These are phyloP conservation scores for Stichopus horrens DNA, from an alignment of 53 echinoderm and acorn worm species.

Conservation along the genomic window DNA sequence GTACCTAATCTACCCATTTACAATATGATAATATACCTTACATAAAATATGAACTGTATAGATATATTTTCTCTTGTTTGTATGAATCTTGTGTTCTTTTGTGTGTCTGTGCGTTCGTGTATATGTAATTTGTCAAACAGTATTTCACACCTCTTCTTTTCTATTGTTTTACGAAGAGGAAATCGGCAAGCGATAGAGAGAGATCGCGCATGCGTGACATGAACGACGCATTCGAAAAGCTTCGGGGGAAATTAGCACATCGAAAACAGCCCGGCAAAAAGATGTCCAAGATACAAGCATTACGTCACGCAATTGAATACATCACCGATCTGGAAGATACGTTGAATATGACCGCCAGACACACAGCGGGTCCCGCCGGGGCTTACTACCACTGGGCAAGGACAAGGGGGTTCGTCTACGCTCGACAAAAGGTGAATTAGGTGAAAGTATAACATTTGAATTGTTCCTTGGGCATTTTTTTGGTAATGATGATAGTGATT, in stretches of 20 bases:
- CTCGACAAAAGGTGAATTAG: constrained; percentile 89
- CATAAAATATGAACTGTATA: too few relatives aligned
- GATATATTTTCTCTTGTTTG: too few relatives aligned
- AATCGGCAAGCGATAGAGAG: constrained; percentile 53
- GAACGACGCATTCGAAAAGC: constrained; percentile 97
- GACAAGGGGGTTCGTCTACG: constrained; percentile 97
- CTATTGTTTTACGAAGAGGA: constrained; percentile 1
- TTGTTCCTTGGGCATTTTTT: too few relatives aligned
- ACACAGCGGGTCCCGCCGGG: constrained; percentile 67
- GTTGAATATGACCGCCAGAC: constrained; percentile 87
- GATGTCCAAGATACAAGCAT: constrained; percentile 97
- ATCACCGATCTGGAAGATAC: constrained; percentile 94
- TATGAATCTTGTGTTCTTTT: too few relatives aligned
- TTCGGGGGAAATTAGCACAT: constrained; percentile 86
- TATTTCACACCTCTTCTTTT: background rate
- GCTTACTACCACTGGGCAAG: constrained; percentile 99
- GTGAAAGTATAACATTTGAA: background rate
- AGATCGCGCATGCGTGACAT: constrained; percentile 97
- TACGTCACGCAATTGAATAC: constrained; percentile 94
- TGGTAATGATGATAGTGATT: too few relatives aligned
- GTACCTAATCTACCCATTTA: too few relatives aligned
- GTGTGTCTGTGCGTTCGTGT: background rate
- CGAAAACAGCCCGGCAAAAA: constrained; percentile 98
- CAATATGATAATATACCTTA: too few relatives aligned
- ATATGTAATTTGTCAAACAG: too few relatives aligned